Evolutionary conservation across 2,797 vertebrate species (phyloP).

Genomic region (Muscicapa comitata): DNA sequence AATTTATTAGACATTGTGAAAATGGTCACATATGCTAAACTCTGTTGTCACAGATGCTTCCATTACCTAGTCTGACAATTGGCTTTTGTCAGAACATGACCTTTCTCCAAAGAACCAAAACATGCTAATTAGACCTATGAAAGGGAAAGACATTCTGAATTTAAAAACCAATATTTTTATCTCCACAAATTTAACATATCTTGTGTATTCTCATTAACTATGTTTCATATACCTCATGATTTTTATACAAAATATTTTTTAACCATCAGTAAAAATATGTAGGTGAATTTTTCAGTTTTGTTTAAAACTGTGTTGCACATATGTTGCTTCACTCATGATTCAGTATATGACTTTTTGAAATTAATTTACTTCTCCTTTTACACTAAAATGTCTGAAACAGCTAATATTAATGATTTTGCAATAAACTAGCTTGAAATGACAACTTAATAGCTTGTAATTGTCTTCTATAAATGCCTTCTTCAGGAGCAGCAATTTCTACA

Average conservation of each 20-base stretch:
- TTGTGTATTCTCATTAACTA: not conserved
- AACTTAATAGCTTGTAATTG: conserved; percentile 60
- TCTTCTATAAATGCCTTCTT: conserved; percentile 38
- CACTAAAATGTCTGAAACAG: not conserved
- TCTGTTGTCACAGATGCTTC: not conserved
- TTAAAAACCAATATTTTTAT: not conserved
- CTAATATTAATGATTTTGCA: conserved; percentile 57
- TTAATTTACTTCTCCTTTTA: not conserved
- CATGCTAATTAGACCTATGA: not conserved
- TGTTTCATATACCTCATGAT: not conserved
- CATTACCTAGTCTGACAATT: not conserved
- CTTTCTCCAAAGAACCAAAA: not conserved
- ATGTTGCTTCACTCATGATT: not conserved
- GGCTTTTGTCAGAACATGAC: not conserved
- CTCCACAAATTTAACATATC: not conserved
- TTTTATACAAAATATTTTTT: not conserved
- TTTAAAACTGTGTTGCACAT: not conserved
- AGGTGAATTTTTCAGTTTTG: not conserved
- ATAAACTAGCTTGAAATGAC: conserved; percentile 47
- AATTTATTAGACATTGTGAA: not conserved
- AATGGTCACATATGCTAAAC: not conserved
- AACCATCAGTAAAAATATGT: not conserved
- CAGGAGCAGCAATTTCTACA: conserved; percentile 18
- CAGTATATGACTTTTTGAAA: conserved; percentile 8
- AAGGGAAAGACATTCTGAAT: not conserved